A percentile compares a stretch with the other conserved stretches of the same genome.
These are phyloP conservation scores for Anser brachyrhynchus DNA, from an alignment of 2,113 vertebrate species.

Conservation along the genomic window DNA sequence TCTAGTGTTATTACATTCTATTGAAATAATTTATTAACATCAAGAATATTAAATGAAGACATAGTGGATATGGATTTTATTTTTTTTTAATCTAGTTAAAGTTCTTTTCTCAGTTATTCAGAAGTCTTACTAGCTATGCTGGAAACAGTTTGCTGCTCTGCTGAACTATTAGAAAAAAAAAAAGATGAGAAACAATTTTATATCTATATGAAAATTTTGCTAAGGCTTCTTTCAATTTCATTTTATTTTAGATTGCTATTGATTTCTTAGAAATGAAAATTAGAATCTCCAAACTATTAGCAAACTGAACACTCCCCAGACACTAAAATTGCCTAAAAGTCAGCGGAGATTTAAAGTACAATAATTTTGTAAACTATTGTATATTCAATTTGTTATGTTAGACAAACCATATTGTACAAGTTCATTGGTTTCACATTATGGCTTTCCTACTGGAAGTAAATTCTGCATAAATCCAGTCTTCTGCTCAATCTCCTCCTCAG, in stretches of 20 bases:
- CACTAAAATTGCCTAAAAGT: neutral
- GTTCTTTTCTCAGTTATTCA: conserved; percentile 41
- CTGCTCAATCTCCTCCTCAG: neutral
- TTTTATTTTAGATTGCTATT: neutral
- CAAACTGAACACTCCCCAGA: neutral
- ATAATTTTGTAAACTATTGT: neutral
- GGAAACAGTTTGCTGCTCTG: neutral
- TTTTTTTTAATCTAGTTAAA: conserved; percentile 3
- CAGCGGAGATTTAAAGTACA: neutral
- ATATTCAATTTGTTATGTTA: neutral
- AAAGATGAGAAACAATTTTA: neutral
- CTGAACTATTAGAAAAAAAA: neutral
- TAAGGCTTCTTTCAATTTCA: neutral
- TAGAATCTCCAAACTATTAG: neutral
- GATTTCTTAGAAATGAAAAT: neutral
- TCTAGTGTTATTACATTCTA: conserved; percentile 65
- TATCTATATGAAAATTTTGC: neutral
- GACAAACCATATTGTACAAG: neutral
- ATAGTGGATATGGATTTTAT: conserved; percentile 21
- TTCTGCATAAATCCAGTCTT: neutral
- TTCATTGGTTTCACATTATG: neutral
- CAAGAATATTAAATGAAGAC: conserved; percentile 67
- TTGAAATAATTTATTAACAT: conserved; percentile 75
- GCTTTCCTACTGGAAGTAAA: neutral
- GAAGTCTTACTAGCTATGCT: neutral